These are phyloP conservation scores for Spea bombifrons DNA, from an alignment of 2,113 vertebrate genomes.

Conservation along the genomic window DNA sequence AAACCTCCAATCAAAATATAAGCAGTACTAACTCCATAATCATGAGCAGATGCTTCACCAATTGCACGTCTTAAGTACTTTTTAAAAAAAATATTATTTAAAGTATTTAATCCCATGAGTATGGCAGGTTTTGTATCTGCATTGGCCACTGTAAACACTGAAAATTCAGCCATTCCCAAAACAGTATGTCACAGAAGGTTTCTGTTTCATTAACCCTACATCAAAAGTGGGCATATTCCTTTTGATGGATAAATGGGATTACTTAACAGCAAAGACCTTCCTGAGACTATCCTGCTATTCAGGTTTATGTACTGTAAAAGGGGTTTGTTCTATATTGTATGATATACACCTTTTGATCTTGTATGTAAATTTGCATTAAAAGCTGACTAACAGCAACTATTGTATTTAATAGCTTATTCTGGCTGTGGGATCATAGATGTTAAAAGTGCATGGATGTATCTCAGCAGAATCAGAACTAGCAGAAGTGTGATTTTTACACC, in stretches of 20 bases:
- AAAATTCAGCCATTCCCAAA: conserved; percentile 12
- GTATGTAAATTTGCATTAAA: conserved; percentile 92
- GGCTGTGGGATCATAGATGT: conserved; percentile 88
- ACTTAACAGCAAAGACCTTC: conserved; percentile 64
- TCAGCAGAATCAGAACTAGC: conserved; percentile 89
- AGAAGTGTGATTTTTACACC: conserved; percentile 94
- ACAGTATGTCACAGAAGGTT: conserved; percentile 51
- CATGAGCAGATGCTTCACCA: background rate
- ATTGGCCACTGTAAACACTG: conserved; percentile 7
- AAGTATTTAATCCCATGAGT: background rate
- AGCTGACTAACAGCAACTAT: conserved; percentile 89
- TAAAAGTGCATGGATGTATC: conserved; percentile 89
- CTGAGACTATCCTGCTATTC: conserved; percentile 73
- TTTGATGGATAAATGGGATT: conserved; percentile 67
- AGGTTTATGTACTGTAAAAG: conserved; percentile 76
- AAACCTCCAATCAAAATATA: no score
- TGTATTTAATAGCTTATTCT: conserved; percentile 92
- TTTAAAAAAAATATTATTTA: background rate
- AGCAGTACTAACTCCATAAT: no score
- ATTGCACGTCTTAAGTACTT: conserved; percentile 49
- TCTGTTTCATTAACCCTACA: conserved; percentile 60
- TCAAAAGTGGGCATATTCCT: conserved; percentile 70
- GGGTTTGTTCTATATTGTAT: conserved; percentile 84
- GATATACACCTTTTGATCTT: conserved; percentile 86
- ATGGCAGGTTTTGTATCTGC: background rate